Evolutionary conservation across 2,888 invertebrate genomes (phyloP).

Genomic region (Hofmannophila pseudospretella): DNA sequence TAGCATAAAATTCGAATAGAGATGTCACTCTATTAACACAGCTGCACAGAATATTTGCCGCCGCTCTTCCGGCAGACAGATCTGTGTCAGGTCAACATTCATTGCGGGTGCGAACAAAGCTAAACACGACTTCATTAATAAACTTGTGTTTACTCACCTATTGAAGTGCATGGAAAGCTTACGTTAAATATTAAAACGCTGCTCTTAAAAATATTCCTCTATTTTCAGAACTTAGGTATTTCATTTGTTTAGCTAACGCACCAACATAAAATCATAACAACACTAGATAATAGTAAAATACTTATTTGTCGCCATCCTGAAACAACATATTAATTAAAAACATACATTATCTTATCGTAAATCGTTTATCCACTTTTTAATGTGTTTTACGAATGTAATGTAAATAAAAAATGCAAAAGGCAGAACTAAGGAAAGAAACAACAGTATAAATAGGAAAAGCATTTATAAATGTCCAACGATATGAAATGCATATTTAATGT

Average conservation of each 20-base stretch:
- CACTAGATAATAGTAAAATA: neutral
- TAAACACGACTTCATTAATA: conserved; percentile 6
- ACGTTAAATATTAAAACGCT: too few species aligned
- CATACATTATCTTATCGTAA: too few species aligned
- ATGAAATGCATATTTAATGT: conserved; percentile 14
- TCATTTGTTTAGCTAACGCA: too few species aligned
- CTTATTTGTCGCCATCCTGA: neutral
- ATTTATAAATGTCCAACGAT: conserved; percentile 14
- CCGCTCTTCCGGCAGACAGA: conserved; percentile 14
- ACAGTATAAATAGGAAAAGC: conserved; percentile 17
- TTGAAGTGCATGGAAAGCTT: too few species aligned
- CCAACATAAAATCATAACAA: too few species aligned
- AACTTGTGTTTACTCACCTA: neutral
- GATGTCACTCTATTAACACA: conserved; percentile 11
- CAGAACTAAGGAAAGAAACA: conserved; percentile 3
- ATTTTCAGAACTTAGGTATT: too few species aligned
- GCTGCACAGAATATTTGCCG: conserved; percentile 10
- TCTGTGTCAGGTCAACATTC: conserved; percentile 6
- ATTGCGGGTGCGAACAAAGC: conserved; percentile 8
- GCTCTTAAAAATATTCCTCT: too few species aligned
- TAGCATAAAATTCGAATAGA: conserved; percentile 3
- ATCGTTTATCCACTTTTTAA: too few species aligned
- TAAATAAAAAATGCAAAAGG: conserved; percentile 1
- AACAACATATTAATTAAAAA: too few species aligned
- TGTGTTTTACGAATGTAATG: neutral